These are phyloP conservation scores for Pavo muticus DNA, from an alignment of 2,113 vertebrate species.

Conservation along the genomic window DNA sequence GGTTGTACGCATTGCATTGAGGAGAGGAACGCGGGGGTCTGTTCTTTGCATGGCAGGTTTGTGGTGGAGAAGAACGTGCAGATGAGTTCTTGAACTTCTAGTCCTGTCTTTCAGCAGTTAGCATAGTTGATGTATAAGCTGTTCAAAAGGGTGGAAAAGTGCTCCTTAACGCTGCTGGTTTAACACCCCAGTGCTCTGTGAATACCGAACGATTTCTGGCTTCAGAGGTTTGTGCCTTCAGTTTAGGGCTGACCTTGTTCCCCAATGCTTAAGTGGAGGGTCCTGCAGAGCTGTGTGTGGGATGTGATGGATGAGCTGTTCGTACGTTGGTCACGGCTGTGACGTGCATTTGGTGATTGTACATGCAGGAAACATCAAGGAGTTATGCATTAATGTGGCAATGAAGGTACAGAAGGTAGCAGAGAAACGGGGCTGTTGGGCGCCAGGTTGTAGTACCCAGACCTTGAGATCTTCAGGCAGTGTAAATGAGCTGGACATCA, in stretches of 20 bases:
- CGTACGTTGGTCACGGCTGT: neutral
- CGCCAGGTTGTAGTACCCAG: neutral
- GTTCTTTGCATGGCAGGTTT: neutral
- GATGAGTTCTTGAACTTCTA: neutral
- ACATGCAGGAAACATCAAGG: neutral
- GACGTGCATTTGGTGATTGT: neutral
- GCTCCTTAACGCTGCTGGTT: neutral
- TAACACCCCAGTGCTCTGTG: neutral
- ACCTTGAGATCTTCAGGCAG: neutral
- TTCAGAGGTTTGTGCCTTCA: neutral
- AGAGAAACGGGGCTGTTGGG: neutral
- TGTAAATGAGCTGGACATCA: neutral
- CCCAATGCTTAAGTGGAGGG: neutral
- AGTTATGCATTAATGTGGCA: accelerated
- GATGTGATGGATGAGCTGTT: neutral
- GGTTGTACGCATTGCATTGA: neutral
- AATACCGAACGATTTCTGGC: neutral
- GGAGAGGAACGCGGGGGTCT: neutral
- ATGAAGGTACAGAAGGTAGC: neutral
- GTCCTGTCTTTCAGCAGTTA: neutral
- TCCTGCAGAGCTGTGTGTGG: neutral
- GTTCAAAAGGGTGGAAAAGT: neutral
- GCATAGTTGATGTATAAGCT: neutral
- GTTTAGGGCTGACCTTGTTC: neutral
- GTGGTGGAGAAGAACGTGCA: neutral